Evolutionary conservation across 2,888 invertebrate genomes (phyloP).

Genomic region (Junonia oenone): DNA sequence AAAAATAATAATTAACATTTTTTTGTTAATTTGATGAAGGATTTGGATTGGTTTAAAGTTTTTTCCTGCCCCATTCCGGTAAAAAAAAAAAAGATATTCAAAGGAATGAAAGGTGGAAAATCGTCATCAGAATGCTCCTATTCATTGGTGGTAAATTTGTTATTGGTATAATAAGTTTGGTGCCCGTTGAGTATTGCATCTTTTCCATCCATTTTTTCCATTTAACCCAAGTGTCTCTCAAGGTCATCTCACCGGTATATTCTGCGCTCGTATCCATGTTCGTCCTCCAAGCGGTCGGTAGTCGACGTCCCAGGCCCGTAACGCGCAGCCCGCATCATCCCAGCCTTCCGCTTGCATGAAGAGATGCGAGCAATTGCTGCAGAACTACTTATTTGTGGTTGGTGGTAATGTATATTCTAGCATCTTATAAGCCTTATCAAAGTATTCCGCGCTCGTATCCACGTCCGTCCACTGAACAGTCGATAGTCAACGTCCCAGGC

Average conservation of each 20-base stretch:
- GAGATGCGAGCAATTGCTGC: slow-evolving; percentile 88
- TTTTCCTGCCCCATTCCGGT: too few relatives aligned
- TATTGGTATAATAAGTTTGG: too few relatives aligned
- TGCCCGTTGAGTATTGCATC: too few relatives aligned
- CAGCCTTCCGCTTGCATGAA: slow-evolving; percentile 88
- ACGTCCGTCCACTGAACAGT: slow-evolving; percentile 65
- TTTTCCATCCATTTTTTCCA: too few relatives aligned
- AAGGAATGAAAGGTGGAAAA: too few relatives aligned
- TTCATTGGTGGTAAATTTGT: too few relatives aligned
- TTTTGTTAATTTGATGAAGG: too few relatives aligned
- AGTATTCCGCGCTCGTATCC: slow-evolving; percentile 48
- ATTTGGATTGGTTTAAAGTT: too few relatives aligned
- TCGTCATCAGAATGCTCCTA: too few relatives aligned
- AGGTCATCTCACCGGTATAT: slow-evolving; percentile 45
- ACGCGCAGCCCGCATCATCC: slow-evolving; percentile 91
- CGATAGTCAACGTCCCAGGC: slow-evolving; percentile 88
- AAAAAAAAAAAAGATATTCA: too few relatives aligned
- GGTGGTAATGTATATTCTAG: slow-evolving; percentile 82
- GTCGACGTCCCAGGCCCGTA: slow-evolving; percentile 88
- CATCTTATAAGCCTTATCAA: slow-evolving; percentile 38
- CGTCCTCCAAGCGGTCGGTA: slow-evolving; percentile 76
- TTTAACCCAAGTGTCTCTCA: not conserved
- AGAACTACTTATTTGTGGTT: slow-evolving; percentile 85
- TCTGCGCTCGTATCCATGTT: too few relatives aligned
- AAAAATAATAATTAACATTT: too few relatives aligned